A percentile compares a stretch with the other conserved stretches of the same genome.
phyloP scores from a whole-genome alignment of 2,888 invertebrate species.

The Sminthurides aquaticus region DNA sequence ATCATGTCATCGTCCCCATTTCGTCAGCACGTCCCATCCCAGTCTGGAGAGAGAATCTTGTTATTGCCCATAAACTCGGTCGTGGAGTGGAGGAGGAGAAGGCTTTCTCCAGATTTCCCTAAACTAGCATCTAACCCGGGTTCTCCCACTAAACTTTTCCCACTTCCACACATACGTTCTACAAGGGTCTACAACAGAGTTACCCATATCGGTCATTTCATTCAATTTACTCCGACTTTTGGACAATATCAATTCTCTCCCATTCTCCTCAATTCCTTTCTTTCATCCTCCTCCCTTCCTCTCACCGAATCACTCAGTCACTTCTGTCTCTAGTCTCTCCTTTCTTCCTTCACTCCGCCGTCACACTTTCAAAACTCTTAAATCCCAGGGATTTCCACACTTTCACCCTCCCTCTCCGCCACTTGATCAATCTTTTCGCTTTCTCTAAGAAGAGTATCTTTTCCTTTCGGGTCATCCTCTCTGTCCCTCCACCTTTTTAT shows the following conservation, averaged over 20 bases:
- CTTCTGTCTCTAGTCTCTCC: conserved; percentile 1
- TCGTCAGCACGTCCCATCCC: not conserved
- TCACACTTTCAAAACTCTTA: not conserved
- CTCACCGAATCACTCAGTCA: conserved; percentile 8
- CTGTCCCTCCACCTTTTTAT: too few species aligned
- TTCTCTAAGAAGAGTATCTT: too few species aligned
- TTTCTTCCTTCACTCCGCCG: not conserved
- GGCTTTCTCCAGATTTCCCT: conserved; percentile 8
- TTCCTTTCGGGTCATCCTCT: too few species aligned
- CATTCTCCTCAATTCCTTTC: not conserved
- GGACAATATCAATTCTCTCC: not conserved
- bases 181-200: not conserved
- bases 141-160: not conserved
- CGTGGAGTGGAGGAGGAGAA: not conserved
- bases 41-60: conserved; percentile 19
- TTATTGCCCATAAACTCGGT: not conserved
- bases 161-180: not conserved
- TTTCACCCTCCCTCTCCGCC: not conserved
- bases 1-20: not conserved
- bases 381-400: not conserved
- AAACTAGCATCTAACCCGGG: not conserved
- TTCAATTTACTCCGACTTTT: conserved; percentile 36
- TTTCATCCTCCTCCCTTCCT: conserved; percentile 7
- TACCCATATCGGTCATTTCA: conserved; percentile 41
- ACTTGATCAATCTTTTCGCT: not conserved